These are phyloP conservation scores for Heteropelma amictum DNA, from an alignment of 2,888 invertebrate species.

Conservation along the genomic window DNA sequence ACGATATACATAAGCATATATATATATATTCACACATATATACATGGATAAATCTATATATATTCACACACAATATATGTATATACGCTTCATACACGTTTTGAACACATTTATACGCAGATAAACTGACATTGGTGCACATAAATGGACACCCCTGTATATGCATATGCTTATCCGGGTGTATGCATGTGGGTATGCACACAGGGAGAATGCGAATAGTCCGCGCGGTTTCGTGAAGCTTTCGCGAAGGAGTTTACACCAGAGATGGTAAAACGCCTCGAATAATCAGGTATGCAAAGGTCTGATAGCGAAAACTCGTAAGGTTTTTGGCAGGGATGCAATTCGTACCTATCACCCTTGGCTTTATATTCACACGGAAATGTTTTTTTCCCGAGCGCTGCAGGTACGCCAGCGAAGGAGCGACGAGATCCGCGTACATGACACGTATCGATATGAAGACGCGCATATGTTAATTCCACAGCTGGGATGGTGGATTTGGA, in stretches of 20 bases:
- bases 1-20: constrained; percentile 24
- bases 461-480: no score
- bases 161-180: neutral
- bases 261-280: constrained; percentile 61
- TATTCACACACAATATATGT: neutral
- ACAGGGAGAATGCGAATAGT: constrained; percentile 28
- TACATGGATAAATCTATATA: no score
- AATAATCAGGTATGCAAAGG: constrained; percentile 72
- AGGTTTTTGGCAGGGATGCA: constrained; percentile 50
- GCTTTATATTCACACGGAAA: neutral
- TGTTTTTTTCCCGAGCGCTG: neutral
- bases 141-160: no score
- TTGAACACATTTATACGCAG: neutral
- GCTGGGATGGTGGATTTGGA: no score
- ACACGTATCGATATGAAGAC: no score
- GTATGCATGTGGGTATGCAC: neutral
- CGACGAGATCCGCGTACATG: no score
- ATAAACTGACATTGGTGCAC: neutral
- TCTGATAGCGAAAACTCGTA: constrained; percentile 67
- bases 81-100: neutral
- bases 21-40: no score
- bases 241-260: constrained; percentile 64
- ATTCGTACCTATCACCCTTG: constrained; percentile 38
- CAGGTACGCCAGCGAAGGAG: no score
- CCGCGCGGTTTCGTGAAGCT: constrained; percentile 37